A percentile compares a stretch with the other conserved stretches of the same genome.
Conservation (phyloP, 2,113 vertebrate genomes). For the Strix uralensis region DNA sequence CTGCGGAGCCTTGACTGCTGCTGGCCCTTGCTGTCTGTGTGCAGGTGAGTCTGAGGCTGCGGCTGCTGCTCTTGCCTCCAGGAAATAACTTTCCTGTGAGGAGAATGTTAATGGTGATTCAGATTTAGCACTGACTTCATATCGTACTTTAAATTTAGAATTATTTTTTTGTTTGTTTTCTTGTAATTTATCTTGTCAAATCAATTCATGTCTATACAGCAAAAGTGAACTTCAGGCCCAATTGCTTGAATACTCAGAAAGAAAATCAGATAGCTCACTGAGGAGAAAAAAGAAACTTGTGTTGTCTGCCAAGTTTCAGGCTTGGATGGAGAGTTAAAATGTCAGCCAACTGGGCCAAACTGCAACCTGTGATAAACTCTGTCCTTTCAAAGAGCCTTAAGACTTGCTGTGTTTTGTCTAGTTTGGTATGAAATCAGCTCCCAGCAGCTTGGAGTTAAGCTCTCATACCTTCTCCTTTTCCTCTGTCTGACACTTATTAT, state of each 20-base stretch:
- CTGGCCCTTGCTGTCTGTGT: background rate
- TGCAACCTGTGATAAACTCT: slow-evolving; percentile 13
- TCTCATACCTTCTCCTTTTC: background rate
- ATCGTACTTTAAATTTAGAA: background rate
- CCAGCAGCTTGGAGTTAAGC: background rate
- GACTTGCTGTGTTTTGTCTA: background rate
- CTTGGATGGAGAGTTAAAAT: background rate
- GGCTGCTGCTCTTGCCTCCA: background rate
- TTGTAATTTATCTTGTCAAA: background rate
- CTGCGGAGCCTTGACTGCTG: background rate
- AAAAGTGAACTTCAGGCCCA: background rate
- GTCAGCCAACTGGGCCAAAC: slow-evolving; percentile 20
- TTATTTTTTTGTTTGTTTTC: background rate
- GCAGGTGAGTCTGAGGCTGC: background rate
- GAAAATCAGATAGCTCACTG: background rate
- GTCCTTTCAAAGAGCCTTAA: background rate
- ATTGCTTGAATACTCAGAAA: background rate
- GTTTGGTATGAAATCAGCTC: background rate
- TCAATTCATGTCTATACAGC: background rate
- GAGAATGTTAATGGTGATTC: background rate
- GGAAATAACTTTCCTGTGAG: background rate
- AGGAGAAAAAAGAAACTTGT: background rate
- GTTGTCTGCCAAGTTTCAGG: background rate
- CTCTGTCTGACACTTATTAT: background rate
- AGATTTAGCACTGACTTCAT: background rate